Percentiles rank a stretch among this genome's conserved stretches.
phyloP scores from a whole-genome alignment of 1,140 invertebrate genomes.

The Drosophila ficusphila region DNA sequence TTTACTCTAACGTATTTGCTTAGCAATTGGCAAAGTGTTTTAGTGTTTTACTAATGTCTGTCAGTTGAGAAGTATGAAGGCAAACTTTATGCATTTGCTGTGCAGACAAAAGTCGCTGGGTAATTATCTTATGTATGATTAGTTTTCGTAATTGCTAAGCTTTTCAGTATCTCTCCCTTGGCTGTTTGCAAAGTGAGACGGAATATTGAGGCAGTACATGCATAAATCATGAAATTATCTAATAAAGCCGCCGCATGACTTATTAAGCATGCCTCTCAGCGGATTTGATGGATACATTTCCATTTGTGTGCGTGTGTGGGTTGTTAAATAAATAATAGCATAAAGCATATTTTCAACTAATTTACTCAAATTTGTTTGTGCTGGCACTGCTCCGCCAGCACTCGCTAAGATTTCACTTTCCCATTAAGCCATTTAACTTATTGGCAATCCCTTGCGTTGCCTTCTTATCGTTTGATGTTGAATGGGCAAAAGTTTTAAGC shows the following conservation, averaged over 20 bases:
- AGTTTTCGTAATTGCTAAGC: constrained; percentile 36
- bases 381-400: not conserved
- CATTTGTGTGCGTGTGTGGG: constrained; percentile 17
- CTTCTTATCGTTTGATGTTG: constrained; percentile 65
- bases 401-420: constrained; percentile 7
- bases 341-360: constrained; percentile 53
- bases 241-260: constrained; percentile 58
- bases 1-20: constrained; percentile 11
- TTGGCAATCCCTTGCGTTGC: constrained; percentile 5
- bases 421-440: constrained; percentile 30
- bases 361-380: constrained; percentile 43
- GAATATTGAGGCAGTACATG: constrained; percentile 22
- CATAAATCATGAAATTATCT: constrained; percentile 70
- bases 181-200: constrained; percentile 12
- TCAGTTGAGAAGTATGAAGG: not conserved
- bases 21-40: constrained; percentile 20
- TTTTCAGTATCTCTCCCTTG: not conserved
- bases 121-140: constrained; percentile 42
- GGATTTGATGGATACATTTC: constrained; percentile 38
- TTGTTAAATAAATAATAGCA: constrained; percentile 42
- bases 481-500: constrained; percentile 55
- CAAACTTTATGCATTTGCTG: constrained; percentile 3
- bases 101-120: constrained; percentile 15
- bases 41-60: not conserved
- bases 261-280: constrained; percentile 52